phyloP scores from a whole-genome alignment of 2,113 vertebrate genomes.

The Gambusia holbrooki region DNA sequence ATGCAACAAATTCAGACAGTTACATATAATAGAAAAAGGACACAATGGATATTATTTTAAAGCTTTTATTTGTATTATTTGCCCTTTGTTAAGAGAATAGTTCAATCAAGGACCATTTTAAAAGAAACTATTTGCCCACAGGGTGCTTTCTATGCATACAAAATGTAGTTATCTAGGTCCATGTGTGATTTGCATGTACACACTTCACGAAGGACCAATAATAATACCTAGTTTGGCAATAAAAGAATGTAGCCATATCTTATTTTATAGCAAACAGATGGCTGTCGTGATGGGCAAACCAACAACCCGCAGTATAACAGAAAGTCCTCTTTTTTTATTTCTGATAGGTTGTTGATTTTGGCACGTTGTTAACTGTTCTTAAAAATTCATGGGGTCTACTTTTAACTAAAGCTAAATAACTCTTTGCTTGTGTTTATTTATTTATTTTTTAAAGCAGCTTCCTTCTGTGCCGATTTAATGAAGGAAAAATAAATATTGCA shows the following conservation, averaged over 20 bases:
- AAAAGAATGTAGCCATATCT: conserved; percentile 4
- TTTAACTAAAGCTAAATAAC: conserved; percentile 64
- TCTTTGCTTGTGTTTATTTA: conserved; percentile 17
- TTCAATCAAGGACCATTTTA: background rate
- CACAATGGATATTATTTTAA: background rate
- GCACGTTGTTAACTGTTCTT: conserved; percentile 55
- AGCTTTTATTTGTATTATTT: background rate
- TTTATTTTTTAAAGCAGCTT: conserved; percentile 21
- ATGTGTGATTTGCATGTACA: conserved; percentile 13
- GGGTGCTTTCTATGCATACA: conserved; percentile 14
- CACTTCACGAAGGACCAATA: conserved; percentile 14
- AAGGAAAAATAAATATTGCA: background rate
- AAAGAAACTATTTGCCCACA: too few relatives aligned
- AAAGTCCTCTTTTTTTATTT: conserved; percentile 47
- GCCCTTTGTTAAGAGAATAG: background rate
- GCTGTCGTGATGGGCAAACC: conserved; percentile 24
- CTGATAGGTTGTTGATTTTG: conserved; percentile 55
- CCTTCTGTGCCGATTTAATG: conserved; percentile 22
- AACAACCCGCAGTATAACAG: conserved; percentile 27
- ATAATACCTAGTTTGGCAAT: conserved; percentile 19
- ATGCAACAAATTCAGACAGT: conserved; percentile 64
- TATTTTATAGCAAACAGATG: conserved; percentile 29
- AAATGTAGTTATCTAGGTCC: conserved; percentile 9
- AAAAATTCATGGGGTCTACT: conserved; percentile 59
- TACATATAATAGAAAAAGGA: conserved; percentile 27